These are phyloP conservation scores for Parapsyche elsis DNA, from an alignment of 1,140 invertebrate genomes.

Conservation along the genomic window DNA sequence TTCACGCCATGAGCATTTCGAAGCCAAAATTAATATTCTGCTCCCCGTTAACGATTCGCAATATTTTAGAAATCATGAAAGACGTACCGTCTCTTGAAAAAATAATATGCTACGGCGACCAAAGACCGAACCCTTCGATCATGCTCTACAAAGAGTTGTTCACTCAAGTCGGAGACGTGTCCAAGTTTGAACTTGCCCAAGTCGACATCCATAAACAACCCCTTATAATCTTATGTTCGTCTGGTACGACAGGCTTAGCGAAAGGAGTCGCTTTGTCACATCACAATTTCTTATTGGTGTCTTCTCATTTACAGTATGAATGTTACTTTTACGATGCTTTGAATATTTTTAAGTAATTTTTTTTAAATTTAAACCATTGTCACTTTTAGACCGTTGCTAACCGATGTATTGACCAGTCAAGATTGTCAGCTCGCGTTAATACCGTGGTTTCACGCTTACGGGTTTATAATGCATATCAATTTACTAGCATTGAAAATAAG, in stretches of 20 bases:
- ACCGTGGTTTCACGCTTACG: constrained; percentile 71
- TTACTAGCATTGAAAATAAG: constrained; percentile 61
- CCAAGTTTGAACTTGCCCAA: constrained; percentile 61
- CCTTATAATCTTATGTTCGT: constrained; percentile 64
- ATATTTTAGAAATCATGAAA: constrained; percentile 44
- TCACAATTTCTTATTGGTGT: constrained; percentile 64
- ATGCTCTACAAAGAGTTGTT: constrained; percentile 43
- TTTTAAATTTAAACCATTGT: background rate
- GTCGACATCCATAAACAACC: constrained; percentile 61
- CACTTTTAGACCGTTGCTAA: background rate
- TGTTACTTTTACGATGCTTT: background rate
- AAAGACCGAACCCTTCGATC: constrained; percentile 39
- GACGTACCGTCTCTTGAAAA: constrained; percentile 45
- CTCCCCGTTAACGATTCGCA: constrained; percentile 66
- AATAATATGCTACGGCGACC: constrained; percentile 37
- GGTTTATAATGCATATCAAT: constrained; percentile 61
- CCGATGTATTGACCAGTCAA: background rate
- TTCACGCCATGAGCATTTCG: constrained; percentile 72
- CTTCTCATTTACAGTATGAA: constrained; percentile 24
- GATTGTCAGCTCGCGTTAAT: constrained; percentile 61
- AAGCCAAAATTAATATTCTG: constrained; percentile 77
- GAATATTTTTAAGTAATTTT: background rate
- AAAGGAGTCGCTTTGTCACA: constrained; percentile 90
- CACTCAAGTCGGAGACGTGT: constrained; percentile 29
- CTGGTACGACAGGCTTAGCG: constrained; percentile 75